Evolutionary conservation across 2,888 invertebrate genomes (phyloP), one percentile per base, ranked within the genome.

Genomic region (Gymnosoma rotundatum): DNA sequence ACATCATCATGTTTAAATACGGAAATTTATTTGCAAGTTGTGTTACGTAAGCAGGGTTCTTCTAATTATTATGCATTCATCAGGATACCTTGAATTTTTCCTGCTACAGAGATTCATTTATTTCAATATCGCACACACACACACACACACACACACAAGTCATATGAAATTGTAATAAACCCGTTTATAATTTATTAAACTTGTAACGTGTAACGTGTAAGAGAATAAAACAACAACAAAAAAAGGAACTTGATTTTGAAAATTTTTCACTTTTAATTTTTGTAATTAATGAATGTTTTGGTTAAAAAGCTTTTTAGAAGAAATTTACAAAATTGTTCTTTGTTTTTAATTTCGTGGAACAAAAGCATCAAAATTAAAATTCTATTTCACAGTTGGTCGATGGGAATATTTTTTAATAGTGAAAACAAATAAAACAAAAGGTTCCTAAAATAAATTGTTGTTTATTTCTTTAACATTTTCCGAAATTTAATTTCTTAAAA

Each of bases 31-130:
- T n/a, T 45, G 36, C 20, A 16, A 52, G 50, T 38, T 16, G 50
- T 52, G 52, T 72, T 67, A 16, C 42, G 25, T 66, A 72, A 79
- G 61, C 80, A 74, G 60, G 80, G 69, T 70, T 79, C 73, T 60
- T 25, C 52, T 73, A 66, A 81, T 75, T 75, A 52, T 70, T 76
- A 75, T 76, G 64, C 81, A 76, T 75, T 82, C 70, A 42, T 63
- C 81, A 82, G 81, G 81, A 82, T 82, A 82, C 75, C 58, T 54
- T 82, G 56, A 76, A 72, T 64, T 82, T 66, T 70, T 81, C 63
- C 69, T 70, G 61, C 32, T 64, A 64, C 69, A 81, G 58, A 81
- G 75, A 70, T 81, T 81, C 81, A 70, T 81, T 75, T 75, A 64
- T 75, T 75, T 75, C 20, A 54, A 52, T 60, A 73, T 60, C 50